Evolutionary conservation across 1,140 invertebrate genomes (phyloP).

Genomic region (Papilio aristodemus): DNA sequence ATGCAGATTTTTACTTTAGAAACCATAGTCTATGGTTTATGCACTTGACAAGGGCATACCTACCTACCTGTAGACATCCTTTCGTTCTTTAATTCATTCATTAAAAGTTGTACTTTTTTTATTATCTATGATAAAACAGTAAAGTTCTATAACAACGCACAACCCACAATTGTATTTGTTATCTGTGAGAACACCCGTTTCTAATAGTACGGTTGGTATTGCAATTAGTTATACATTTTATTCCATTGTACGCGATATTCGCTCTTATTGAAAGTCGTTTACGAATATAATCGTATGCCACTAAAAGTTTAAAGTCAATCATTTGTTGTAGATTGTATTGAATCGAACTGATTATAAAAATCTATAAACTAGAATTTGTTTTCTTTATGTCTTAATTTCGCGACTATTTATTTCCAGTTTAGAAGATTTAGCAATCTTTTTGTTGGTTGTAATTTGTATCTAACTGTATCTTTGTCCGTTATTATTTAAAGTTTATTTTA

Average conservation of each 20-base stretch:
- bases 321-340: constrained; percentile 16
- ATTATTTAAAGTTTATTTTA: background rate
- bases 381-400: constrained; percentile 18
- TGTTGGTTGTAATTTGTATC: background rate
- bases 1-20: too few relatives aligned
- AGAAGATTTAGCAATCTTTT: background rate
- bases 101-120: too few relatives aligned
- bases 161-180: constrained; percentile 4
- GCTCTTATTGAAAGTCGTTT: background rate
- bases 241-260: constrained; percentile 3
- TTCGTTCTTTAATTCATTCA: too few relatives aligned
- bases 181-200: constrained; percentile 26
- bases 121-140: background rate
- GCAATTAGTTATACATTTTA: constrained; percentile 27
- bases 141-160: background rate
- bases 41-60: too few relatives aligned
- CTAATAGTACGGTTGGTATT: constrained; percentile 21
- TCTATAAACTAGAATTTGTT: constrained; percentile 10
- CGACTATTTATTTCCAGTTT: constrained; percentile 1
- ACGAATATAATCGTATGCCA: background rate
- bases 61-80: too few relatives aligned
- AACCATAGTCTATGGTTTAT: too few relatives aligned
- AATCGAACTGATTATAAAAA: constrained; percentile 21
- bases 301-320: background rate
- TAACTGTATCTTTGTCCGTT: constrained; percentile 8